These are phyloP conservation scores for Petrocephalus sullivani DNA, from an alignment of 2,797 vertebrate species.

Conservation along the genomic window DNA sequence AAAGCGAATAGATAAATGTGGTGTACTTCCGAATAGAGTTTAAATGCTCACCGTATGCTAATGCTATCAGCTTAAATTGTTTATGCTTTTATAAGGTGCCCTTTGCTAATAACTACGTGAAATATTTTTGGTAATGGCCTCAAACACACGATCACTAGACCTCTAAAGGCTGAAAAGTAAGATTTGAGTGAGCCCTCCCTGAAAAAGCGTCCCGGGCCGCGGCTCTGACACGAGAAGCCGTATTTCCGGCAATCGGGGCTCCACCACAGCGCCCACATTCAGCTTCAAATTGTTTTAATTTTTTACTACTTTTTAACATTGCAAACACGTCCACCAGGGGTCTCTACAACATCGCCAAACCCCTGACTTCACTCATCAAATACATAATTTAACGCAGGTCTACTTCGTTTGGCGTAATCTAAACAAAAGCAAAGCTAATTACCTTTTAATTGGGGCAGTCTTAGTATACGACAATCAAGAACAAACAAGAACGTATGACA, in stretches of 20 bases:
- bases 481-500: background rate
- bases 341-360: constrained; percentile 45
- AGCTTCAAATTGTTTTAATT: background rate
- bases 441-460: background rate
- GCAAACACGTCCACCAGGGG: constrained; percentile 61
- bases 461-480: background rate
- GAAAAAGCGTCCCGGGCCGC: background rate
- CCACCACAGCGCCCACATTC: background rate
- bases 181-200: too few species aligned
- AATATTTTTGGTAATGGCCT: background rate
- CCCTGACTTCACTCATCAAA: background rate
- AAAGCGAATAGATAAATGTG: background rate
- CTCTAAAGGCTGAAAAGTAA: background rate
- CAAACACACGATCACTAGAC: background rate
- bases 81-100: background rate
- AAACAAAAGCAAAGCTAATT: background rate
- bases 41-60: background rate
- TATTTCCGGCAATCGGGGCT: background rate
- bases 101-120: background rate
- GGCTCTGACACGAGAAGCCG: background rate
- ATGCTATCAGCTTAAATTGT: background rate
- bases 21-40: background rate
- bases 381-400: background rate
- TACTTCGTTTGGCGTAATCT: background rate
- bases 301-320: background rate